Percentiles rank a stretch among this genome's conserved stretches.
phyloP scores from a whole-genome alignment of 2,888 invertebrate genomes.

The Acleris sparsana region DNA sequence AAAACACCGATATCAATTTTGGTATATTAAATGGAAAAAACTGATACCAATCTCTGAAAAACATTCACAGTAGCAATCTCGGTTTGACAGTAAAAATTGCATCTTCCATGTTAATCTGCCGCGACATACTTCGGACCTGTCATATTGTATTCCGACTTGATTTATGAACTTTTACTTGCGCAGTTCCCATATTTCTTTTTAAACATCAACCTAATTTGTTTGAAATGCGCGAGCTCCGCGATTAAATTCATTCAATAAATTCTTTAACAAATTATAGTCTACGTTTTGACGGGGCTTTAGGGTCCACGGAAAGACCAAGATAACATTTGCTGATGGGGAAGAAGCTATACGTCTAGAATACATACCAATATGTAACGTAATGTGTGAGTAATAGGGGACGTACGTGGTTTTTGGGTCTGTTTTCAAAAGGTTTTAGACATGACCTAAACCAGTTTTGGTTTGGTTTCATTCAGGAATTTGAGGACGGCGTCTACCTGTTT shows the following conservation, averaged over 20 bases:
- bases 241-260: conserved; percentile 40
- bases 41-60: too few relatives aligned
- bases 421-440: not conserved
- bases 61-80: not conserved
- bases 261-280: conserved; percentile 28
- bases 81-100: conserved; percentile 22
- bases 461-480: conserved; percentile 38
- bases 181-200: conserved; percentile 30
- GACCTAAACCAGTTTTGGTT: conserved; percentile 35
- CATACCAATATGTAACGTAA: not conserved
- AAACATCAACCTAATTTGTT: conserved; percentile 32
- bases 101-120: conserved; percentile 22
- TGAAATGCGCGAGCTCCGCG: conserved; percentile 4
- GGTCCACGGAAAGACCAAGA: not conserved
- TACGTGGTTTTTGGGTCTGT: not conserved
- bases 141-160: conserved; percentile 33
- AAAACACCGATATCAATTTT: too few relatives aligned
- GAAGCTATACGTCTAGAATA: not conserved
- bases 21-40: too few relatives aligned
- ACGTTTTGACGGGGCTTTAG: conserved; percentile 12
- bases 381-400: not conserved
- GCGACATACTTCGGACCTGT: conserved; percentile 30
- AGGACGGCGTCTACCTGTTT: conserved; percentile 32
- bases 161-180: conserved; percentile 31
- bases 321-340: not conserved